Evolutionary conservation across 2,113 vertebrate genomes (phyloP).

Genomic region (Macquaria australasica): DNA sequence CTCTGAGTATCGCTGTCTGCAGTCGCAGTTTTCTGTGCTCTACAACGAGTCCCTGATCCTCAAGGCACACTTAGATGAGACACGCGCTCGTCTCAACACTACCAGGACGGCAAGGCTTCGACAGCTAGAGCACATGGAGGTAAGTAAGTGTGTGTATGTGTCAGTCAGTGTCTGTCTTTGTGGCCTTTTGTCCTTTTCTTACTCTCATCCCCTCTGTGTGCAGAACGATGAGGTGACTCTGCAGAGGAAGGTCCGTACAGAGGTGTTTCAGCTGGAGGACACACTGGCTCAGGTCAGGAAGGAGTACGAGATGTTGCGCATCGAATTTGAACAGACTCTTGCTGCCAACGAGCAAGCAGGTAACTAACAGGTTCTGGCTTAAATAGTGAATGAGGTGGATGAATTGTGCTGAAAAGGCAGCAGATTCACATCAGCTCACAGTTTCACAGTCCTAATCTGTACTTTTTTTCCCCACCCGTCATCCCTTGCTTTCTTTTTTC

Average conservation of each 20-base stretch:
- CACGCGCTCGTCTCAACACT: constrained; percentile 92
- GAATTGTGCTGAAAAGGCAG: not conserved
- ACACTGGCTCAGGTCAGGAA: constrained; percentile 97
- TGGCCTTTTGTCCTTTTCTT: not conserved
- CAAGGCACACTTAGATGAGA: constrained; percentile 95
- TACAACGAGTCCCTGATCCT: constrained; percentile 97
- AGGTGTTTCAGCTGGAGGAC: constrained; percentile 98
- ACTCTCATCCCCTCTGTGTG: not conserved
- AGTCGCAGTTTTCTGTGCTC: constrained; percentile 97
- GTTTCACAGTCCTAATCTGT: no score
- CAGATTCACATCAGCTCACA: not conserved
- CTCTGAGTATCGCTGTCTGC: constrained; percentile 95
- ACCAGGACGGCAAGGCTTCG: constrained; percentile 93
- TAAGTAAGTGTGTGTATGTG: constrained; percentile 63
- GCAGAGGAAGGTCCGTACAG: constrained; percentile 96
- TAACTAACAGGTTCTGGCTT: constrained; percentile 59
- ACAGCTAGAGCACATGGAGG: constrained; percentile 97
- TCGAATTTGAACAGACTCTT: constrained; percentile 97
- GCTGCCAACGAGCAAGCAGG: constrained; percentile 99
- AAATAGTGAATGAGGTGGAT: not conserved
- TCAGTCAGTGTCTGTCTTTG: not conserved
- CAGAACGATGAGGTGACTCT: constrained; percentile 96
- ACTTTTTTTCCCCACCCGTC: not conserved
- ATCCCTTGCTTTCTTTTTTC: not conserved
- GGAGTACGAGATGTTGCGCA: constrained; percentile 98